Base-by-base conservation (phyloP, 2,113 vertebrate species). In the Nothobranchius furzeri region DNA sequence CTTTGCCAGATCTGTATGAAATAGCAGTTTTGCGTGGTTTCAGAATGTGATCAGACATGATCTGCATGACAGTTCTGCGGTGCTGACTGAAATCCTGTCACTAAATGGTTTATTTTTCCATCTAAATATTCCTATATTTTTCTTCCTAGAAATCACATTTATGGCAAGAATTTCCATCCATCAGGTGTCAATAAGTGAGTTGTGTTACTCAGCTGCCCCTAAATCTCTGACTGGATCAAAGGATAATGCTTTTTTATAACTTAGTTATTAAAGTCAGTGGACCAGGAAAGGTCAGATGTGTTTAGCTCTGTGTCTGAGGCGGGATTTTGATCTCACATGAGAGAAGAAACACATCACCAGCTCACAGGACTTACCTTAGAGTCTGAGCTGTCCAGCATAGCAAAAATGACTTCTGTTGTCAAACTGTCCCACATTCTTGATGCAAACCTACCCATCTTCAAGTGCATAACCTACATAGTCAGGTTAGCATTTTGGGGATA, bases 341-440 rank as follows among this genome's bases (percentile, higher is more conserved):
- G 73, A 88, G 76, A 84, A 81, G 72, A 84, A 90, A 86, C 87
- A 84, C 89, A 85, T 91, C 86, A 92, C 88, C 90, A 91, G 90
- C 87, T 93, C 90, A 89, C 85, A 87, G 81, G 82, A 82, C 86
- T 85, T 90, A 84, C 91, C 84, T 86, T 87, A 86, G 85, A 81
- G 87, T 83, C 79, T 86, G 9, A 86, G 83, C 81, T 91, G 88
- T 92, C 85, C 90, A 92, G 90, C 87, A 82, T 87, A 82, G 88
- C 86, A 92, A 90, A 91, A 91, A 92, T 58, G 72, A 87, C 72
- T 81, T 73, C 76, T 82, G 57, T 73, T 63, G 81, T 81, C 58
- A 64, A 75, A 82, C 73, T 69, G 78, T 87, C 73, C 73, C 51
- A 78, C 74, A 69, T 77, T 53, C 64, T 51, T 7, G 2, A 65